phyloP scores from a whole-genome alignment of 2,113 vertebrate genomes.

The Serinus canaria region DNA sequence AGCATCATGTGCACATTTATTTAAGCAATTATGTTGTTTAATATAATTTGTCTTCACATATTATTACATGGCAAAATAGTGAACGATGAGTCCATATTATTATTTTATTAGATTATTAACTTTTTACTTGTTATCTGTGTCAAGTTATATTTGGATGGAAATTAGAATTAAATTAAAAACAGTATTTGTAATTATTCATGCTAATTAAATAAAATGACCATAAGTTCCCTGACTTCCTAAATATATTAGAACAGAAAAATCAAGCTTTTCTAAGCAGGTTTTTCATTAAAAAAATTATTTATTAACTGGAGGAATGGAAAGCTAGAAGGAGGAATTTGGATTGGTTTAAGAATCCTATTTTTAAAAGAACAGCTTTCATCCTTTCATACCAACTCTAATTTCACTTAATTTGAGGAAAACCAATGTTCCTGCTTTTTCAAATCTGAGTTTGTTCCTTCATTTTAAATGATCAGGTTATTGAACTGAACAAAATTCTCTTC shows the following conservation, averaged over 20 bases:
- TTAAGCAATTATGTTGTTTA: constrained; percentile 48
- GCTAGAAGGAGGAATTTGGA: background rate
- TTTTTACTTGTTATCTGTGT: constrained; percentile 49
- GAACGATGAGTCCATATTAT: constrained; percentile 27
- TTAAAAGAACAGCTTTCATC: background rate
- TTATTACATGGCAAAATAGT: constrained; percentile 24
- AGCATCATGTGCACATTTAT: constrained; percentile 4
- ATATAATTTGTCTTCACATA: constrained; percentile 51
- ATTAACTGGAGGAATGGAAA: background rate
- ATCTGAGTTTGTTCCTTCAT: constrained; percentile 17
- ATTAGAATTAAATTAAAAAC: constrained; percentile 57
- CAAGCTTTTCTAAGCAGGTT: background rate
- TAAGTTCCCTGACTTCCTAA: constrained; percentile 8
- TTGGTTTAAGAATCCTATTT: background rate
- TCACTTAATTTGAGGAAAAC: constrained; percentile 9
- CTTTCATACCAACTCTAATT: background rate
- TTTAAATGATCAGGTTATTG: constrained; percentile 10
- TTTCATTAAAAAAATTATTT: background rate
- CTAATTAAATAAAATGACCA: constrained; percentile 54
- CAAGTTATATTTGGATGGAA: constrained; percentile 49
- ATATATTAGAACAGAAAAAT: background rate
- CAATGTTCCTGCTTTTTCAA: constrained; percentile 29
- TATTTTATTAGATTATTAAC: constrained; percentile 52
- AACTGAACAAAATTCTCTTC: constrained; percentile 9
- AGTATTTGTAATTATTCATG: constrained; percentile 56